Evolutionary conservation across 2,113 vertebrate species (phyloP).

Genomic region (Labrus mixtus): DNA sequence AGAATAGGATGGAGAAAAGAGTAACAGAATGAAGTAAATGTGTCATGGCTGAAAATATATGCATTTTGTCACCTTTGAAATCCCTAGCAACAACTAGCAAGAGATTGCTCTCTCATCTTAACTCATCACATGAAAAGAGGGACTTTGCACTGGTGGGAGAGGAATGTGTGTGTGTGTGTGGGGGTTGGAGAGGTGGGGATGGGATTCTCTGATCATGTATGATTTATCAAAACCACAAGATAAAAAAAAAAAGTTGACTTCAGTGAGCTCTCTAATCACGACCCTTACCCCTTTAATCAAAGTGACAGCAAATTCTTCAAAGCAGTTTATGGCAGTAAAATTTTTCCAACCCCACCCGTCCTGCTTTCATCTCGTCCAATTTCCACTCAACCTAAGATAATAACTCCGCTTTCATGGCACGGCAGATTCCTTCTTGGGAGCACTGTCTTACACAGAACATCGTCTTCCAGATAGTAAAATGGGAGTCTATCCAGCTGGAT

Average conservation of each 20-base stretch:
- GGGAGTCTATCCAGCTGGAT: neutral
- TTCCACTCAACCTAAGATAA: slow-evolving; percentile 43
- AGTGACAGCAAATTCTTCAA: slow-evolving; percentile 65
- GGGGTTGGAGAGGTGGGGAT: neutral
- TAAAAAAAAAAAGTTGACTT: slow-evolving; percentile 42
- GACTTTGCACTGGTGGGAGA: slow-evolving; percentile 9
- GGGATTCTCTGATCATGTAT: slow-evolving; percentile 59
- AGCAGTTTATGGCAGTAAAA: slow-evolving; percentile 51
- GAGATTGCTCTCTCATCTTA: slow-evolving; percentile 29
- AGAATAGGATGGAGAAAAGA: slow-evolving; percentile 21
- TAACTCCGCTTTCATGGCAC: slow-evolving; percentile 35
- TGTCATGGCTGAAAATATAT: slow-evolving; percentile 54
- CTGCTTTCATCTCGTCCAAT: slow-evolving; percentile 36
- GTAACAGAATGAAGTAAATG: slow-evolving; percentile 37
- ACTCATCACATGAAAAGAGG: slow-evolving; percentile 16
- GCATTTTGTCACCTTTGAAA: slow-evolving; percentile 37
- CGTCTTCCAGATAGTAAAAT: slow-evolving; percentile 16
- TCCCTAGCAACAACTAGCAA: slow-evolving; percentile 37
- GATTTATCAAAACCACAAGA: slow-evolving; percentile 64
- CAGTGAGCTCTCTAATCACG: slow-evolving; percentile 59
- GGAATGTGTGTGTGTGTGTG: neutral
- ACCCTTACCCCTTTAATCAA: slow-evolving; percentile 62
- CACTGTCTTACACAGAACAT: slow-evolving; percentile 7
- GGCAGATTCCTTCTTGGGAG: slow-evolving; percentile 32
- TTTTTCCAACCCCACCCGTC: slow-evolving; percentile 29